A percentile compares a stretch with the other conserved stretches of the same genome.
phyloP scores from a whole-genome alignment of 1,140 invertebrate genomes.

The Patella vulgata region DNA sequence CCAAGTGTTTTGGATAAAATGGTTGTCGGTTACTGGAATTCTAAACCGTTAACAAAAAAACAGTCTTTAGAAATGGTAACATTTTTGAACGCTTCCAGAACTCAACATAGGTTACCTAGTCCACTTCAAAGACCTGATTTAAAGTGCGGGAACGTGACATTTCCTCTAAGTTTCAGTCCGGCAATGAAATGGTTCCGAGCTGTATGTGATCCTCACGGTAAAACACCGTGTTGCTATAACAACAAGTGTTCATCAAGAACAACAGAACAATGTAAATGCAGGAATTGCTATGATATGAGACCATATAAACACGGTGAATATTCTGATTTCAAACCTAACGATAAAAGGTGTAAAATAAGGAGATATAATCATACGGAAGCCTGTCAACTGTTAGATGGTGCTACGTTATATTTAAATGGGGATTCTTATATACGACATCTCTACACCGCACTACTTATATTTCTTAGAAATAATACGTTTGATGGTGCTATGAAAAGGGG shows the following conservation, averaged over 20 bases:
- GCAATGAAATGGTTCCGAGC: conserved; percentile 30
- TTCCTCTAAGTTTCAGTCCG: no score
- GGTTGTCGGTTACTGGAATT: no score
- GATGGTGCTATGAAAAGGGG: conserved; percentile 9
- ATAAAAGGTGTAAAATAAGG: conserved; percentile 11
- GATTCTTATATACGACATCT: conserved; percentile 30
- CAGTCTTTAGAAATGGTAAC: no score
- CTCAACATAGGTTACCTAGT: no score
- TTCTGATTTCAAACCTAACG: conserved; percentile 17
- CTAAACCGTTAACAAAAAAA: no score
- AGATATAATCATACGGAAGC: background rate
- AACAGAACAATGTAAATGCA: no score
- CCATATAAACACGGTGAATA: conserved; percentile 23
- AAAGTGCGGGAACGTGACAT: conserved; percentile 16
- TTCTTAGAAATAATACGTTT: conserved; percentile 6
- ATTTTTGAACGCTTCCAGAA: no score
- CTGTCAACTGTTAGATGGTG: conserved; percentile 13
- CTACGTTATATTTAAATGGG: conserved; percentile 23
- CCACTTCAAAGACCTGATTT: conserved; percentile 11
- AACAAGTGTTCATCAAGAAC: conserved; percentile 14
- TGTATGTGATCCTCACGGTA: conserved; percentile 29
- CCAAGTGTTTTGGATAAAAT: no score
- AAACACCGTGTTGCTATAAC: conserved; percentile 29
- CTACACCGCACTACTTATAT: conserved; percentile 14
- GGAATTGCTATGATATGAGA: conserved; percentile 22